Percentiles rank a stretch among this genome's conserved stretches.
These are phyloP conservation scores for Semnornis frantzii DNA, from an alignment of 2,113 vertebrate species.

Conservation along the genomic window DNA sequence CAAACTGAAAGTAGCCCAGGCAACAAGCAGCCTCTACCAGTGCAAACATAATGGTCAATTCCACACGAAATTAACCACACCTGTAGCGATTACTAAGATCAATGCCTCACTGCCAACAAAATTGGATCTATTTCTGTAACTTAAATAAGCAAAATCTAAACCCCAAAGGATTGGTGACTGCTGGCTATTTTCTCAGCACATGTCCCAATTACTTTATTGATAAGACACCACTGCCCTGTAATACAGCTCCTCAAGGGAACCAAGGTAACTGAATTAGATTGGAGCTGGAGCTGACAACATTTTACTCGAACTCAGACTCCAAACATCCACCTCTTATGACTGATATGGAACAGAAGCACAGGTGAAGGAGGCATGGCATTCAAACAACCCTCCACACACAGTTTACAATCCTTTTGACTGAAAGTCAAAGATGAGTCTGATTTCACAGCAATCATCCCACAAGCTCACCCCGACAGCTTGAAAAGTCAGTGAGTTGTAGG, in stretches of 20 bases:
- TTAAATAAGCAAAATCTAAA: neutral
- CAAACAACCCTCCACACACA: neutral
- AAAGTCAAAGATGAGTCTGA: neutral
- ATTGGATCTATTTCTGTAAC: neutral
- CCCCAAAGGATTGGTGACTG: rapidly evolving
- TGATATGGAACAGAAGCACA: too few relatives aligned
- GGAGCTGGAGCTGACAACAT: rapidly evolving
- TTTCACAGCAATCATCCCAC: neutral
- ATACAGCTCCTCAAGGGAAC: neutral
- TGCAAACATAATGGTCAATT: neutral
- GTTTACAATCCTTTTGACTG: neutral
- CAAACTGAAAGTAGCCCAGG: neutral
- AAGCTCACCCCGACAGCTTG: neutral
- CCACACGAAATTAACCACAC: neutral
- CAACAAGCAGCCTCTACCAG: neutral
- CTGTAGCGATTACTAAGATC: neutral
- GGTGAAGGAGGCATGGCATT: neutral
- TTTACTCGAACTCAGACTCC: neutral
- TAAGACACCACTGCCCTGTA: neutral
- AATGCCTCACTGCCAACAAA: neutral
- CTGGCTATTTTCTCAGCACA: neutral
- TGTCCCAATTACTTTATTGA: neutral
- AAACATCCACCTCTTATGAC: neutral
- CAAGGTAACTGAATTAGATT: neutral
- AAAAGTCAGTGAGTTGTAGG: neutral